These are phyloP conservation scores for Cyprinus carpio DNA, from an alignment of 2,113 vertebrate species.

Conservation along the genomic window DNA sequence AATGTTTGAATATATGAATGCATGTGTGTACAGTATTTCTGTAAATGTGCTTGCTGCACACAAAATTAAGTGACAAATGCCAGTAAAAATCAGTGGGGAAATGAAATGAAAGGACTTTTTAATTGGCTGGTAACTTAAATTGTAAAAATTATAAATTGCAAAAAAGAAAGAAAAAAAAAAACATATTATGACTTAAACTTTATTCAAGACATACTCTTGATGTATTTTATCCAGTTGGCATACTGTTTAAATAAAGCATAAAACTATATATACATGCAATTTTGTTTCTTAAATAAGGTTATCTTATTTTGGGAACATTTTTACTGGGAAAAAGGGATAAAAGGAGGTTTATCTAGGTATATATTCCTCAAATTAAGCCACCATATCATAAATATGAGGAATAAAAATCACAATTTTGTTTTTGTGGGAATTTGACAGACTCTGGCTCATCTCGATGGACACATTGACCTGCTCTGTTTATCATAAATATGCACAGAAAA, in stretches of 20 bases:
- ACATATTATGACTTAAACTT: no score
- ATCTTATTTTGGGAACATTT: not conserved
- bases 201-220: no score
- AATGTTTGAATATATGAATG: not conserved
- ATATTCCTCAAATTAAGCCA: not conserved
- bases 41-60: not conserved
- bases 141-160: no score
- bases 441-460: conserved; percentile 5
- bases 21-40: not conserved
- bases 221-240: no score
- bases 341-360: not conserved
- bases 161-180: no score
- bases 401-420: not conserved
- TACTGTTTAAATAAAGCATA: no score
- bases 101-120: not conserved
- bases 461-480: not conserved
- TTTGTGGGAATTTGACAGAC: not conserved
- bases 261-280: no score
- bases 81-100: not conserved
- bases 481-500: not conserved
- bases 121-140: not conserved
- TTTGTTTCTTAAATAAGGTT: not conserved
- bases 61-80: not conserved
- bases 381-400: not conserved
- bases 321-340: not conserved